A percentile compares a stretch with the other conserved stretches of the same genome.
phyloP scores from a whole-genome alignment of 2,113 vertebrate species.

The Notothenia rossii region DNA sequence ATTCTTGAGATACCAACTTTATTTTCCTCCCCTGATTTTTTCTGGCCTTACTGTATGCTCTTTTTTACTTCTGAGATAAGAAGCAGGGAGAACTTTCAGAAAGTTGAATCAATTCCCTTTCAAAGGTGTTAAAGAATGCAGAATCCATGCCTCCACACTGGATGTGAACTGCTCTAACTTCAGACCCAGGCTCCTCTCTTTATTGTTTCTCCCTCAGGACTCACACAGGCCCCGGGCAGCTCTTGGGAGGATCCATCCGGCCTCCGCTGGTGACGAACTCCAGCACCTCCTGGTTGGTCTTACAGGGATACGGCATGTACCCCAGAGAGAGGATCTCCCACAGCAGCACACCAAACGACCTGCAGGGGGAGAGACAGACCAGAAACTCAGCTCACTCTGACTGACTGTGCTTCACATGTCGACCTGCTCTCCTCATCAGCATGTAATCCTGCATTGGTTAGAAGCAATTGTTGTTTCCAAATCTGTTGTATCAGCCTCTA shows the following conservation, averaged over 20 bases:
- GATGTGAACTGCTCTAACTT: not conserved
- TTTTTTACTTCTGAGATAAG: not conserved
- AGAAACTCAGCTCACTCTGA: not conserved
- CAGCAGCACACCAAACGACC: constrained; percentile 95
- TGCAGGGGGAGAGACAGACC: constrained; percentile 79
- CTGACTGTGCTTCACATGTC: not conserved
- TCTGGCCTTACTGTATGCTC: no score
- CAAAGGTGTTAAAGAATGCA: not conserved
- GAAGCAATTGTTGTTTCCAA: no score
- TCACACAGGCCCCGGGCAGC: constrained; percentile 93
- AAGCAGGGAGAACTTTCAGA: not conserved
- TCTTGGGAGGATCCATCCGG: constrained; percentile 92
- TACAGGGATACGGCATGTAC: constrained; percentile 94
- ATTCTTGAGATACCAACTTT: no score
- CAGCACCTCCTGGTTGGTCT: constrained; percentile 93
- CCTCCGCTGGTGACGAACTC: constrained; percentile 92
- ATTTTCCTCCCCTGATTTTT: no score
- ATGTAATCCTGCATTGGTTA: no score
- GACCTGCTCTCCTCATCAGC: not conserved
- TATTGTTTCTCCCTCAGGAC: constrained; percentile 56
- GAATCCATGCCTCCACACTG: not conserved
- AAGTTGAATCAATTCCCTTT: not conserved
- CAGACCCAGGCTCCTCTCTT: not conserved
- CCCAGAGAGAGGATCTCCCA: constrained; percentile 96
- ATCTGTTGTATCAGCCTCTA: no score